These are phyloP conservation scores for Buphagus erythrorhynchus DNA, from an alignment of 2,797 vertebrate genomes.

Conservation along the genomic window DNA sequence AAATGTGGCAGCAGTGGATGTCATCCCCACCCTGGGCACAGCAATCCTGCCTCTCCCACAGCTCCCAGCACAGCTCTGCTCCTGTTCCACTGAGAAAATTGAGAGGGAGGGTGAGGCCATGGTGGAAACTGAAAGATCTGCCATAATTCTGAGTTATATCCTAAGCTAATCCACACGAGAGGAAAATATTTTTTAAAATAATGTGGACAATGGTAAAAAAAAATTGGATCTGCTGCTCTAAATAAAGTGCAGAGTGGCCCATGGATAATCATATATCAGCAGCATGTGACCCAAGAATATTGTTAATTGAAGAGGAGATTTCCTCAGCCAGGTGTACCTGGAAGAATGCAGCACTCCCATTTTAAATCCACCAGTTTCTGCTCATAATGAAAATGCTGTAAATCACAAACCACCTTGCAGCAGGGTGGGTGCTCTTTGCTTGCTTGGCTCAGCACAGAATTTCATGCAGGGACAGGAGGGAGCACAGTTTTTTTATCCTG, in stretches of 20 bases:
- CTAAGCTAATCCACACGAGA: neutral
- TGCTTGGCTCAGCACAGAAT: neutral
- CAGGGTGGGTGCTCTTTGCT: neutral
- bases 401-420: neutral
- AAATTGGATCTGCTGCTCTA: neutral
- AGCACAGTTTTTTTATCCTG: neutral
- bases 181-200: neutral
- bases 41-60: neutral
- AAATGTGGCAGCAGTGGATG: neutral
- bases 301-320: neutral
- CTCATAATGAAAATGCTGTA: neutral
- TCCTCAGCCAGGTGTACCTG: neutral
- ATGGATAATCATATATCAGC: neutral
- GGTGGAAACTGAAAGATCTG: neutral
- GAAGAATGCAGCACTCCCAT: neutral
- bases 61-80: neutral
- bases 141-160: neutral
- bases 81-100: neutral
- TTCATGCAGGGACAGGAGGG: neutral
- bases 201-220: neutral
- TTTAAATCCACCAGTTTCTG: neutral
- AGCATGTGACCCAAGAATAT: neutral
- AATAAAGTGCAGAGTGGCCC: neutral
- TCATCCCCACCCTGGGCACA: neutral
- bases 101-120: neutral